phyloP scores from a whole-genome alignment of 2,888 invertebrate species.

The Desoria tigrina region DNA sequence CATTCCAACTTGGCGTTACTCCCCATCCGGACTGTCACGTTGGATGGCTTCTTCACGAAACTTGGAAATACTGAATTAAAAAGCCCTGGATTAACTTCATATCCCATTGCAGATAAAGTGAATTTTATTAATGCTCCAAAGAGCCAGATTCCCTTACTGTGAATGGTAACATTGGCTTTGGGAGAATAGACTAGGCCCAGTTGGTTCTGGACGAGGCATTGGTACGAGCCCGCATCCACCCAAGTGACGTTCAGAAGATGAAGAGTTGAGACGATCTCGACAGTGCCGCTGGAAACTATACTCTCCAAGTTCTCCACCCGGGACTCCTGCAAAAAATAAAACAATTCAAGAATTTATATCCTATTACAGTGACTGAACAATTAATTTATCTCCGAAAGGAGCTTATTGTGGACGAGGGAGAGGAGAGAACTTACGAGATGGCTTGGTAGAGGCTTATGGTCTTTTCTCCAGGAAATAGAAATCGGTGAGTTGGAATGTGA shows the following conservation, averaged over 20 bases:
- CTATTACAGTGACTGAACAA: neutral
- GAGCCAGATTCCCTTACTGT: no score
- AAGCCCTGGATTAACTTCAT: no score
- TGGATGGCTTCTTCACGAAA: conserved; percentile 79
- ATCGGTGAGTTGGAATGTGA: conserved; percentile 75
- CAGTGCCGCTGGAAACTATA: conserved; percentile 63
- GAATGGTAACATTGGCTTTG: conserved; percentile 81
- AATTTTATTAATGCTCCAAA: conserved; percentile 6
- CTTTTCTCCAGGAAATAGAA: conserved; percentile 83
- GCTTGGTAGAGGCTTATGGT: conserved; percentile 67
- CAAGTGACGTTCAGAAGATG: conserved; percentile 75
- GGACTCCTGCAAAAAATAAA: conserved; percentile 27
- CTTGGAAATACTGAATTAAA: conserved; percentile 74
- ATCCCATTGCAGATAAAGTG: no score
- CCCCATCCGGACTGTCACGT: conserved; percentile 81
- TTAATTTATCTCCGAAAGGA: no score
- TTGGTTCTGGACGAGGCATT: conserved; percentile 86
- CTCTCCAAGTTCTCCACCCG: conserved; percentile 53
- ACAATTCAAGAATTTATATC: no score
- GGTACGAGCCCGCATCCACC: conserved; percentile 83
- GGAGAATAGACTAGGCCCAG: conserved; percentile 87
- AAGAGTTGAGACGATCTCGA: conserved; percentile 66
- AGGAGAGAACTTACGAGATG: conserved; percentile 41
- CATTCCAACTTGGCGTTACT: conserved; percentile 85
- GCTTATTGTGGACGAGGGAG: no score